phyloP scores from a whole-genome alignment of 2,888 invertebrate genomes.

The Malthinus seriepunctatus region DNA sequence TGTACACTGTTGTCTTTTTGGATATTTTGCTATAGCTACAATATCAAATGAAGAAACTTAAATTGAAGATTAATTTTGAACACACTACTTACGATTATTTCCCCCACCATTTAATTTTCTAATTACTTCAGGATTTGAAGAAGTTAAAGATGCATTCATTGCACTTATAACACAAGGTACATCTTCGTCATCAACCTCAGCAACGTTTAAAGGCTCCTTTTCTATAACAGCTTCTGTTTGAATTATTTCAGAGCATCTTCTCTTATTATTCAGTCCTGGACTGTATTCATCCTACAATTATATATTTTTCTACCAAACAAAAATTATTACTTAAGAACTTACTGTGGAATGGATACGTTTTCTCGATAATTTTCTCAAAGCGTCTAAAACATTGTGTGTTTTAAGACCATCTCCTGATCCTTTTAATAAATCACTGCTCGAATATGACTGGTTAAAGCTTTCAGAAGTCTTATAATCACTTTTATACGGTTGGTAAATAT shows the following conservation, averaged over 20 bases:
- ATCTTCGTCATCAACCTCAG: neutral
- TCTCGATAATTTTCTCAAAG: constrained; percentile 60
- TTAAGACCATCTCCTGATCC: constrained; percentile 22
- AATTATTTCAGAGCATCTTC: neutral
- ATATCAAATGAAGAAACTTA: too few relatives aligned
- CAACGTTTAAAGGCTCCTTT: constrained; percentile 34
- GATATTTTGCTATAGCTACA: neutral
- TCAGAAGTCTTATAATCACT: neutral
- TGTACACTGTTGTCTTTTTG: neutral
- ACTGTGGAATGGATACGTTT: constrained; percentile 59
- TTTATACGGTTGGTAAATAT: constrained; percentile 1
- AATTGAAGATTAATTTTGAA: too few relatives aligned
- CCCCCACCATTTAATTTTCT: neutral
- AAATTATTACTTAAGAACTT: constrained; percentile 21
- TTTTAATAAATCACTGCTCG: neutral
- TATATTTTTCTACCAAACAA: neutral
- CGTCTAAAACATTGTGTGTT: constrained; percentile 60
- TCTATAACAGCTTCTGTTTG: constrained; percentile 11
- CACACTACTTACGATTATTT: constrained; percentile 10
- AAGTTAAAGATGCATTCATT: constrained; percentile 47
- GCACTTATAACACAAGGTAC: constrained; percentile 45
- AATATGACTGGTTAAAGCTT: neutral
- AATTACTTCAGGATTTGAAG: constrained; percentile 22
- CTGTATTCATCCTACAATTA: neutral
- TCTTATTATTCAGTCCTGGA: neutral